Evolutionary conservation across 2,888 invertebrate genomes (phyloP).

Genomic region (Eupithecia tripunctaria): DNA sequence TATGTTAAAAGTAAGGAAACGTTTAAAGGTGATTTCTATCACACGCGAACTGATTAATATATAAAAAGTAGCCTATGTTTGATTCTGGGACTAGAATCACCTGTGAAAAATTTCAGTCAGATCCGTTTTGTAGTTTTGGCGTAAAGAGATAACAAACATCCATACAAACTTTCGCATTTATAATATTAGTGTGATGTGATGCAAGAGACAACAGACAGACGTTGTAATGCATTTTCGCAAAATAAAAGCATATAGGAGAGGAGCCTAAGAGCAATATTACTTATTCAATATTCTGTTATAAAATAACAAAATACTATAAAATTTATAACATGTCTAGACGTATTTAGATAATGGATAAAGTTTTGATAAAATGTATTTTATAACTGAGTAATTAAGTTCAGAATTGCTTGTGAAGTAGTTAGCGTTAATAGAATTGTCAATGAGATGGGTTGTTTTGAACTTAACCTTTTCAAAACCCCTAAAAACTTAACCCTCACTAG

Average conservation of each 20-base stretch:
- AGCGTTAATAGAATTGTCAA: constrained; percentile 28
- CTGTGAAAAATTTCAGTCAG: no score
- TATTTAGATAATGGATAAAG: constrained; percentile 22
- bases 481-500: no score
- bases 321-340: constrained; percentile 26
- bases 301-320: constrained; percentile 4
- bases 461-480: neutral
- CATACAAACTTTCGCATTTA: no score
- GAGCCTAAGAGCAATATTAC: neutral
- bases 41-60: no score
- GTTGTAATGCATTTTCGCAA: neutral
- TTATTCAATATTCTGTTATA: neutral
- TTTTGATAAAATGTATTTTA: constrained; percentile 20
- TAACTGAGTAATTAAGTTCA: constrained; percentile 20
- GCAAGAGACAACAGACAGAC: neutral
- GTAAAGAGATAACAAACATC: no score
- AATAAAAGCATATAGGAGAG: no score
- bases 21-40: no score
- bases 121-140: no score
- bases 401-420: constrained; percentile 17
- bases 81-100: no score
- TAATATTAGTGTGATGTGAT: no score
- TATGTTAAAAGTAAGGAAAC: no score
- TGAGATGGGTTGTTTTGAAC: constrained; percentile 14
- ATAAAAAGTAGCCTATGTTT: no score